phyloP scores from a whole-genome alignment of 1,140 invertebrate species.

The Octopus bimaculoides region DNA sequence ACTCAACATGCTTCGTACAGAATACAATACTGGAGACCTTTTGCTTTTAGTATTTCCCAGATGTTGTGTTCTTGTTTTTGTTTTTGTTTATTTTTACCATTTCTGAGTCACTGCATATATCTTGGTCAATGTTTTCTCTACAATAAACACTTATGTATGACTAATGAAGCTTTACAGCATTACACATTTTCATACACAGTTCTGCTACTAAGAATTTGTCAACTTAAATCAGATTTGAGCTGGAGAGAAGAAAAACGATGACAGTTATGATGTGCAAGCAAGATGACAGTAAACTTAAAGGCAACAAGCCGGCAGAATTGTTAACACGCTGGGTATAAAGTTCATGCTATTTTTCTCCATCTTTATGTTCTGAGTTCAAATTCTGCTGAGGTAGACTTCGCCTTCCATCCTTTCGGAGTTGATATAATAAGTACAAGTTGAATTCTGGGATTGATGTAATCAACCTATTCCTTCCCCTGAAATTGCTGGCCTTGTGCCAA shows the following conservation, averaged over 20 bases:
- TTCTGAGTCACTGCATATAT: not conserved
- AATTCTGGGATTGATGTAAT: too few species aligned
- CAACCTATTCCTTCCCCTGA: too few species aligned
- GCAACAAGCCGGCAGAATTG: too few species aligned
- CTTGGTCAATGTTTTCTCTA: not conserved
- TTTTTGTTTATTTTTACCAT: not conserved
- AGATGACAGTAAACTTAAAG: not conserved
- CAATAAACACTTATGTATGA: constrained; percentile 2
- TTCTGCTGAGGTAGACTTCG: too few species aligned
- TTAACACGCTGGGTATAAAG: too few species aligned
- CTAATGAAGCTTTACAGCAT: constrained; percentile 1
- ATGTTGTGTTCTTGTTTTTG: not conserved
- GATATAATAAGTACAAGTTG: too few species aligned
- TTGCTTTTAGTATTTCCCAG: not conserved
- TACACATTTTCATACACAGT: not conserved
- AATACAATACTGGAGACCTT: not conserved
- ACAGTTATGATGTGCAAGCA: not conserved
- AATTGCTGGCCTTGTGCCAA: too few species aligned
- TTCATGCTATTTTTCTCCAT: too few species aligned
- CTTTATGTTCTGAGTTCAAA: too few species aligned
- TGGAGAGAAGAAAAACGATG: not conserved
- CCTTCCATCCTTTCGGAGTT: too few species aligned
- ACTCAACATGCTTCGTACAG: not conserved
- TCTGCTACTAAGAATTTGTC: constrained; percentile 1
- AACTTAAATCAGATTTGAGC: not conserved